Evolutionary conservation across 2,888 invertebrate genomes (phyloP), one percentile per base, ranked within the genome.

Genomic region (Drosophila rellima): DNA sequence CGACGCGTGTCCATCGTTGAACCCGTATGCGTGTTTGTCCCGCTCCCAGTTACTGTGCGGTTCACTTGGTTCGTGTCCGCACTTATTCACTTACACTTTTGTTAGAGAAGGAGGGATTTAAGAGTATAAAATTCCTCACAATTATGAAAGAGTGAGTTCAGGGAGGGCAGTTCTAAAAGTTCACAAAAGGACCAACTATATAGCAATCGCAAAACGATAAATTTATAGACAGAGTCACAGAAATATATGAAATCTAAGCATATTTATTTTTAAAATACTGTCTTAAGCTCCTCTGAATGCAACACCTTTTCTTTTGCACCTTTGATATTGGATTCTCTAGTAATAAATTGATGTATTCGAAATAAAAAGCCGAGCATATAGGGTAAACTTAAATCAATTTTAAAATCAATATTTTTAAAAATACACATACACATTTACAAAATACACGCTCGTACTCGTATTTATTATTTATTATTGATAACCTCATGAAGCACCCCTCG

Each of bases 21-120:
- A 51, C 66, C 80, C 78, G 59, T 67, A 80, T 80, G 70, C 63
- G 77, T 74, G 44, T 47, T 35, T 69, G 26, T 59, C 47, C 55
- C 61, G 35, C 29, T 59, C 35, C 55, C 63, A 44, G 39, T 65
- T 26, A 29, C 45, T 20, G 31, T 1, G 31, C 26, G 18, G 31
- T 10, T 42, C 60, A 39, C 48, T 47, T 48, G 80, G 76, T 78
- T 78, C 74, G 80, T 79, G 87, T 83, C 77, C 62, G 66, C 50
- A 83, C 80, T 82, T 82, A 78, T 78, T 82, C 82, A 86, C 87
- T 83, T 86, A 67, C 87, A 80, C 78, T 83, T 83, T 83, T 68
- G 44, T 66, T 78, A 29, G 42, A 23, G 39, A 37, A 42, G 57
- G 31, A 56, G 35, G 35, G n/a, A 33, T 44, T 44, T 39, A 33